Percentiles rank a stretch among this genome's conserved stretches.
Evolutionary conservation across 2,888 invertebrate genomes (phyloP).

Genomic region (Tuta absoluta): DNA sequence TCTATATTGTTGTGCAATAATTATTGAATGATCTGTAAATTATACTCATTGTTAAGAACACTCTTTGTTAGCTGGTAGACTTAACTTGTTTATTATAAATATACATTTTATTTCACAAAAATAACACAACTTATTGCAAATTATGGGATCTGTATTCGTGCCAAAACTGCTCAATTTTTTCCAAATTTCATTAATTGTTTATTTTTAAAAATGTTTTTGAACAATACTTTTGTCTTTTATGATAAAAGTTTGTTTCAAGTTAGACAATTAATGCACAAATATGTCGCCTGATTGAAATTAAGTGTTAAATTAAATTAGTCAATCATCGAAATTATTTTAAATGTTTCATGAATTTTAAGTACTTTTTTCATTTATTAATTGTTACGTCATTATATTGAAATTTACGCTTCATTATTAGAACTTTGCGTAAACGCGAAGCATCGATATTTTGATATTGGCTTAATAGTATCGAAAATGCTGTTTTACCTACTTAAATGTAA

Average conservation of each 20-base stretch:
- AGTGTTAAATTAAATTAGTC: slow-evolving; percentile 33
- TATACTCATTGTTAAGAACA: neutral
- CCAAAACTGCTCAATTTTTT: slow-evolving; percentile 74
- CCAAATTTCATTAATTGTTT: slow-evolving; percentile 47
- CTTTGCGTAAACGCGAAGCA: slow-evolving; percentile 5
- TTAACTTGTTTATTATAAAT: neutral
- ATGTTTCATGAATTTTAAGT: neutral
- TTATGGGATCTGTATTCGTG: slow-evolving; percentile 55
- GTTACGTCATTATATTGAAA: neutral
- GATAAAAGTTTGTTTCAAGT: slow-evolving; percentile 42
- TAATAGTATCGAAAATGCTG: slow-evolving; percentile 24
- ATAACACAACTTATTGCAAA: neutral
- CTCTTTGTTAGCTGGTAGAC: neutral
- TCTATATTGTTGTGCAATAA: no score
- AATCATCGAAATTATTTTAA: slow-evolving; percentile 36
- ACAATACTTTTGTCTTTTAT: slow-evolving; percentile 43
- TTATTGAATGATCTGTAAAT: no score
- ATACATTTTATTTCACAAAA: slow-evolving; percentile 13
- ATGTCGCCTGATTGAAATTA: slow-evolving; percentile 45
- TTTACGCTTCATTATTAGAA: slow-evolving; percentile 13
- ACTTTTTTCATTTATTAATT: neutral
- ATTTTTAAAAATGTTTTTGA: slow-evolving; percentile 50
- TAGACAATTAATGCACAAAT: slow-evolving; percentile 31
- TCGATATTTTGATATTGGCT: slow-evolving; percentile 26
- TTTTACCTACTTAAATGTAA: neutral